A percentile compares a stretch with the other conserved stretches of the same genome.
Conservation (phyloP, 2,113 vertebrate genomes). For the Bungarus multicinctus region DNA sequence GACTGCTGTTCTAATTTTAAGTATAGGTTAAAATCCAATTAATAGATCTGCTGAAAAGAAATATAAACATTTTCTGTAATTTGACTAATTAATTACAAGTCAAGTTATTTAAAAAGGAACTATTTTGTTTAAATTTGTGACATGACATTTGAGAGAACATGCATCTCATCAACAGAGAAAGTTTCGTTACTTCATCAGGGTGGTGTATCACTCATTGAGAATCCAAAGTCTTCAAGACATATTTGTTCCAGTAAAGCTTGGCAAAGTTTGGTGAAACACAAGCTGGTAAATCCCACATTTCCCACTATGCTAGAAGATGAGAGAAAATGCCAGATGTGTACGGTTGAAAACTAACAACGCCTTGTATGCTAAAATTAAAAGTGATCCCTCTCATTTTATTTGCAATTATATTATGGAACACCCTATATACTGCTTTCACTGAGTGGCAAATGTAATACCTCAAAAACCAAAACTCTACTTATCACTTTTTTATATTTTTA, state of each 20-base stretch:
- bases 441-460: neutral
- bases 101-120: neutral
- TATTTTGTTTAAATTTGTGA: slow-evolving; percentile 5
- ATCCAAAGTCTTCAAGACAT: slow-evolving; percentile 44
- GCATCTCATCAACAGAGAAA: slow-evolving; percentile 36
- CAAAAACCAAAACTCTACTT: no score
- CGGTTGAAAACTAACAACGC: slow-evolving; percentile 26
- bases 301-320: slow-evolving; percentile 40
- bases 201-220: slow-evolving; percentile 36
- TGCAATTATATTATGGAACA: neutral
- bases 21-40: neutral
- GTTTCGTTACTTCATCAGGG: slow-evolving; percentile 30
- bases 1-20: neutral
- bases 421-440: neutral
- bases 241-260: neutral
- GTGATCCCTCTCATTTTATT: neutral
- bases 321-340: slow-evolving; percentile 1
- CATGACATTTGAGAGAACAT: neutral
- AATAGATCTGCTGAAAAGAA: neutral
- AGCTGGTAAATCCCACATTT: slow-evolving; percentile 42
- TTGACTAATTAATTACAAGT: neutral
- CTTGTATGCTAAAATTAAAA: neutral
- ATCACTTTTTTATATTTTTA: no score
- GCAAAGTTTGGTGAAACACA: slow-evolving; percentile 46
- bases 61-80: neutral